Percentiles rank a stretch among this genome's conserved stretches.
These are phyloP conservation scores for Galagoides demidoff DNA, from an alignment of 2,797 vertebrate genomes.

Conservation along the genomic window DNA sequence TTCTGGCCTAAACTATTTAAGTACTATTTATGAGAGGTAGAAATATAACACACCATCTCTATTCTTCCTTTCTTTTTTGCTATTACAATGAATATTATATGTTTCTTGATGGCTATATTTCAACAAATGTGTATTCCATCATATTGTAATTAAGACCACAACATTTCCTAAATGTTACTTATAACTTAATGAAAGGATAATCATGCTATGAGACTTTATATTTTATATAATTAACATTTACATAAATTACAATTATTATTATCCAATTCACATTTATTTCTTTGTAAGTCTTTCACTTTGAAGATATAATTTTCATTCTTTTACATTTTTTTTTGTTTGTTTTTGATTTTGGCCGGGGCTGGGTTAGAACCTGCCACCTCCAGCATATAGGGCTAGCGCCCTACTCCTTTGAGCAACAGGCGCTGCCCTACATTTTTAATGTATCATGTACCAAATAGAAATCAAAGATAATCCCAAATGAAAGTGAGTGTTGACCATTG, in stretches of 20 bases:
- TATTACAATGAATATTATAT: slow-evolving; percentile 30
- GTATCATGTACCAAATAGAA: slow-evolving; percentile 5
- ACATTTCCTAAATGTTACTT: slow-evolving; percentile 39
- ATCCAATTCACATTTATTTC: slow-evolving; percentile 43
- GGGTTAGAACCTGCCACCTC: no score
- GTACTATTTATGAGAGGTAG: slow-evolving; percentile 38
- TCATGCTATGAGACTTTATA: slow-evolving; percentile 21
- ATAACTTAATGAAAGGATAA: slow-evolving; percentile 49
- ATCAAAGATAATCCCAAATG: slow-evolving; percentile 46
- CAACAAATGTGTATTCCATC: slow-evolving; percentile 46
- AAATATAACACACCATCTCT: slow-evolving; percentile 4
- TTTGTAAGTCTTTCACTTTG: slow-evolving; percentile 36
- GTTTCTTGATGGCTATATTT: slow-evolving; percentile 30
- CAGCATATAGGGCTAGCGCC: no score
- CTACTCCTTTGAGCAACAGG: no score
- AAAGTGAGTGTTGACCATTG: background rate
- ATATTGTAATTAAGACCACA: slow-evolving; percentile 49
- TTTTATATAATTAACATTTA: background rate
- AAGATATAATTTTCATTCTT: slow-evolving; percentile 37
- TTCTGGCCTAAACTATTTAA: background rate
- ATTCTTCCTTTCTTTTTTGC: background rate
- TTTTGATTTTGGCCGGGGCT: no score
- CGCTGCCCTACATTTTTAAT: slow-evolving; percentile 18
- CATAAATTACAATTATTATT: background rate
- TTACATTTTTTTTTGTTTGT: background rate